Evolutionary conservation across 2,888 invertebrate genomes (phyloP).

Genomic region (Morinoia aosen): DNA sequence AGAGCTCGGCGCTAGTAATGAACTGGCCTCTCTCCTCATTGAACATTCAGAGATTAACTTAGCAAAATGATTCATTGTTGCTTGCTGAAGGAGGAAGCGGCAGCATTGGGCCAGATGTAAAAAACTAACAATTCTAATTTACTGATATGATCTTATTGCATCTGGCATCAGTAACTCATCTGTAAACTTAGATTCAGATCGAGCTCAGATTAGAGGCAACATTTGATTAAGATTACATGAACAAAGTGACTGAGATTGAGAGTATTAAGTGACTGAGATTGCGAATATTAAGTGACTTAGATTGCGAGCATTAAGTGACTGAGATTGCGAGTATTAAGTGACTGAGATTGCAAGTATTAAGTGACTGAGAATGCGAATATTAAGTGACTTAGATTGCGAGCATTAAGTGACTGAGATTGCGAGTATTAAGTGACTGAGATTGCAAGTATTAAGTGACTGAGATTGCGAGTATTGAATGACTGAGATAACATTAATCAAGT

Average conservation of each 20-base stretch:
- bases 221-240: not conserved
- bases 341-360: not conserved
- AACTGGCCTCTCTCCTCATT: too few species aligned
- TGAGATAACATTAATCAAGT: too few species aligned
- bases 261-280: not conserved
- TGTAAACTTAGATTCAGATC: not conserved
- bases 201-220: not conserved
- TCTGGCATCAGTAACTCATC: too few species aligned
- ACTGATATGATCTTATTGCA: too few species aligned
- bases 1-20: too few species aligned
- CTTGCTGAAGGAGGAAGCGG: not conserved
- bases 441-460: too few species aligned
- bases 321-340: not conserved
- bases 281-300: not conserved
- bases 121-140: too few species aligned
- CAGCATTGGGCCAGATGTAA: not conserved
- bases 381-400: not conserved
- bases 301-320: not conserved
- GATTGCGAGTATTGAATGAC: too few species aligned
- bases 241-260: not conserved
- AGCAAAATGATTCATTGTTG: too few species aligned
- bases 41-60: too few species aligned
- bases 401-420: not conserved
- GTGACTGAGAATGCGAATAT: not conserved
- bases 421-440: not conserved